Evolutionary conservation across 2,797 vertebrate genomes (phyloP), one percentile per base, ranked within the genome.

Genomic region (Picus viridis): DNA sequence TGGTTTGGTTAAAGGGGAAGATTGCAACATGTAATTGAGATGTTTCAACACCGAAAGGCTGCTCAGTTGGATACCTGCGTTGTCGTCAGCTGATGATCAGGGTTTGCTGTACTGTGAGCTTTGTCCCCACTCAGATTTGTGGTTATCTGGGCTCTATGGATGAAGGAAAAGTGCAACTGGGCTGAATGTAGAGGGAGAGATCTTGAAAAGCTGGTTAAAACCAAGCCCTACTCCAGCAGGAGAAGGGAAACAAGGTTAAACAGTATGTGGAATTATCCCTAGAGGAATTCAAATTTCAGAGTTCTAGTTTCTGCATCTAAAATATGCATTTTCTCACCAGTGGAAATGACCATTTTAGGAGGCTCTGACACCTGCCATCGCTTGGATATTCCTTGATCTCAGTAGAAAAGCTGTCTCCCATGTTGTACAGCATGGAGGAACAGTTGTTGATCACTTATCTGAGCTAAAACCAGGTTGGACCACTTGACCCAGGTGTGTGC

Each of bases 391-490:
- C 64, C 64, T 77, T 29, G 43, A 24, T 47, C 34, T 72, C 47
- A 1, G 20, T 45, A 6, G 43, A 7, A 7, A 68, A 16, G 64
- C 30, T 17, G 12, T 34, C 30, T 77, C 49, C 54, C 7, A 0
- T 34, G 54, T 61, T 39, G 51, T 63, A 22, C 54, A 26, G 27
- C 4, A 2, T 34, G 54, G 51, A 17, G 67, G n/a, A 74, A 27
- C 9, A 18, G 41, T 62, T 83, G 70, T 39, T 73, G 76, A 29
- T 85, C 17, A 0, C 39, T 24, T 7, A 53, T 57, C 71, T 84
- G 88, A 62, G 71, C 84, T 81, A 20, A 90, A 85, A 76, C 88
- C 85, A 74, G 83, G 67, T 83, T 13, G 19, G 30, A 90, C 61
- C 39, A 20, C 74, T 73, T 76, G 73, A 86, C 70, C 76, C 77